These are phyloP conservation scores for Heliocidaris tuberculata DNA, from an alignment of 35 echinoderm and acorn worm genomes.

Conservation along the genomic window DNA sequence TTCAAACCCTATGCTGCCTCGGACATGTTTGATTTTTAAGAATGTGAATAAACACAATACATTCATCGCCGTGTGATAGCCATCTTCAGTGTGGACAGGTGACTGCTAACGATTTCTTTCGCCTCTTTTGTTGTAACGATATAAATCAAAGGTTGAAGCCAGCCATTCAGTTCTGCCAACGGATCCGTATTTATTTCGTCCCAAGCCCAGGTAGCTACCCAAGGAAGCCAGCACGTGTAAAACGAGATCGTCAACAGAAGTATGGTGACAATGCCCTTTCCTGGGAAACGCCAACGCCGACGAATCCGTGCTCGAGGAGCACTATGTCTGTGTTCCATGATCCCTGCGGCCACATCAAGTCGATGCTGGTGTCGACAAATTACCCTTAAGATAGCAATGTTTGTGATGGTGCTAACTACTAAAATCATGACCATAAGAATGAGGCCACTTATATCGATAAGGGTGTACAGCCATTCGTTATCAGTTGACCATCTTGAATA, in stretches of 20 bases:
- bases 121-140: constrained; percentile 14
- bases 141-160: constrained; percentile 21
- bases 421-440: background rate
- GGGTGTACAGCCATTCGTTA: background rate
- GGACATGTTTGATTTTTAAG: too few relatives aligned
- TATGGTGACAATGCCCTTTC: background rate
- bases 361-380: background rate
- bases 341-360: background rate
- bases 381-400: background rate
- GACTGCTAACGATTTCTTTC: background rate
- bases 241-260: background rate
- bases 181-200: background rate
- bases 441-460: background rate
- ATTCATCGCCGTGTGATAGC: background rate
- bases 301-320: background rate
- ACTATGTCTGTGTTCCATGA: background rate
- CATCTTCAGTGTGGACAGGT: background rate
- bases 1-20: too few relatives aligned
- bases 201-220: background rate
- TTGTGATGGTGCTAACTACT: background rate
- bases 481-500: background rate
- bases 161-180: background rate
- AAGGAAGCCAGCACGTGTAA: background rate
- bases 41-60: too few relatives aligned
- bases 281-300: background rate